Evolutionary conservation across 1,140 invertebrate species (phyloP).

Genomic region (Drosophila leontia): DNA sequence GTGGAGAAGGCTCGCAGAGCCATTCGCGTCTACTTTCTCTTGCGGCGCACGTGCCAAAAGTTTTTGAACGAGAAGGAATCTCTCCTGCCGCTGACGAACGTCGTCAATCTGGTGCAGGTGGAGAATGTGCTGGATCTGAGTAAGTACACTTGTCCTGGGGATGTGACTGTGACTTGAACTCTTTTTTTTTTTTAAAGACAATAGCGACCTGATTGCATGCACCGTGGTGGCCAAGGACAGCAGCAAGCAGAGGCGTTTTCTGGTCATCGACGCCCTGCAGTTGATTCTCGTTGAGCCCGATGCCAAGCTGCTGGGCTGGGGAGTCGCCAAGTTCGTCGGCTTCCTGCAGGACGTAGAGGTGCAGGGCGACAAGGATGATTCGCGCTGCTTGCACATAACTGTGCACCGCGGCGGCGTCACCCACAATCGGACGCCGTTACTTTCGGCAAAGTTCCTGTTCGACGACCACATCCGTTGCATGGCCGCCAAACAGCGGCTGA

Average conservation of each 20-base stretch:
- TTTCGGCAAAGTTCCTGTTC: slow-evolving; percentile 97
- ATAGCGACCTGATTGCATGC: slow-evolving; percentile 98
- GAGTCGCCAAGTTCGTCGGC: slow-evolving; percentile 97
- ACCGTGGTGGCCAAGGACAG: slow-evolving; percentile 96
- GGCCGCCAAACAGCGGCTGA: slow-evolving; percentile 94
- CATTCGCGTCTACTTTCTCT: slow-evolving; percentile 97
- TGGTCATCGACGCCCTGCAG: slow-evolving; percentile 97
- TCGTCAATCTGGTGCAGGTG: slow-evolving; percentile 94
- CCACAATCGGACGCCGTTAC: slow-evolving; percentile 90
- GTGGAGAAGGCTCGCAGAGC: slow-evolving; percentile 96
- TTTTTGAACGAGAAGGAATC: slow-evolving; percentile 93
- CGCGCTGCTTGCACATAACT: slow-evolving; percentile 96
- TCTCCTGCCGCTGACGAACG: slow-evolving; percentile 96
- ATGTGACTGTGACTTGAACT: background rate
- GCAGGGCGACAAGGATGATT: slow-evolving; percentile 97
- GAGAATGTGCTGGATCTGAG: slow-evolving; percentile 97
- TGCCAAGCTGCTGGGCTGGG: slow-evolving; percentile 96
- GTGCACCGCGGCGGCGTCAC: slow-evolving; percentile 91
- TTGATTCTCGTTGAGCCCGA: slow-evolving; percentile 99
- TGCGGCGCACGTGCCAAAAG: slow-evolving; percentile 93
- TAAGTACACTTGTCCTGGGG: slow-evolving; percentile 86
- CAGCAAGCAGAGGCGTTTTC: slow-evolving; percentile 94
- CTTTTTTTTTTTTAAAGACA: slow-evolving; percentile 88
- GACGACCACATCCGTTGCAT: slow-evolving; percentile 99
- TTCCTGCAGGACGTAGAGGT: slow-evolving; percentile 94